These are phyloP conservation scores for Spilarctia lutea DNA, from an alignment of 2,888 invertebrate species.

Conservation along the genomic window DNA sequence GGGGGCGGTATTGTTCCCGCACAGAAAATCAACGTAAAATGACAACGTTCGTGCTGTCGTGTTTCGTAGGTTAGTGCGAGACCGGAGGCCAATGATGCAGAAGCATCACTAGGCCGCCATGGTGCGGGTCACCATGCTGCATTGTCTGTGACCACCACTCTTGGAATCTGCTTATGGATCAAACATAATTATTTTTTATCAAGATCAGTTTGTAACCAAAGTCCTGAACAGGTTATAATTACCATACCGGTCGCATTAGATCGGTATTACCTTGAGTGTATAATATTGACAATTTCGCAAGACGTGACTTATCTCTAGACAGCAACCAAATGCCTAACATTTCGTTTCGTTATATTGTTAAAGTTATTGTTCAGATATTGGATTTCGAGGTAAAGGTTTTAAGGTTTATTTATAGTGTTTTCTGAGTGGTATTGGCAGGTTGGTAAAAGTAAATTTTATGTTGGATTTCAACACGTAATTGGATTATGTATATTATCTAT, in stretches of 20 bases:
- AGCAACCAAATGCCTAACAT: neutral
- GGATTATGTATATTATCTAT: no score
- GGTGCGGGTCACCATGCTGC: no score
- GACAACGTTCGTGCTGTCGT: no score
- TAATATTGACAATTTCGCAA: constrained; percentile 32
- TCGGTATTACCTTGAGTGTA: constrained; percentile 26
- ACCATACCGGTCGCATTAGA: constrained; percentile 34
- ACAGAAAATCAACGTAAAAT: no score
- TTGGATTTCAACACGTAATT: neutral
- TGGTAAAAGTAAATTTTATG: neutral
- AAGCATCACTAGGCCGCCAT: no score
- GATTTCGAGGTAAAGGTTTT: neutral
- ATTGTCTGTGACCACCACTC: no score
- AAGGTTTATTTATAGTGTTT: neutral
- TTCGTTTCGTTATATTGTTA: neutral
- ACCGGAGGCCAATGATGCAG: no score
- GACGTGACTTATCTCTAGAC: constrained; percentile 18
- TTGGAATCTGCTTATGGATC: no score
- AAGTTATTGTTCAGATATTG: neutral
- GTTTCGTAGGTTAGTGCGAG: no score
- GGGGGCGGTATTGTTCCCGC: no score
- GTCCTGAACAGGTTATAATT: constrained; percentile 27
- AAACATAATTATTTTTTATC: no score
- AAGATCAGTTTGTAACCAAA: constrained; percentile 14
- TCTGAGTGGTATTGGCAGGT: neutral